phyloP scores from a whole-genome alignment of 2,797 vertebrate genomes.

The Epinephelus malabaricus region DNA sequence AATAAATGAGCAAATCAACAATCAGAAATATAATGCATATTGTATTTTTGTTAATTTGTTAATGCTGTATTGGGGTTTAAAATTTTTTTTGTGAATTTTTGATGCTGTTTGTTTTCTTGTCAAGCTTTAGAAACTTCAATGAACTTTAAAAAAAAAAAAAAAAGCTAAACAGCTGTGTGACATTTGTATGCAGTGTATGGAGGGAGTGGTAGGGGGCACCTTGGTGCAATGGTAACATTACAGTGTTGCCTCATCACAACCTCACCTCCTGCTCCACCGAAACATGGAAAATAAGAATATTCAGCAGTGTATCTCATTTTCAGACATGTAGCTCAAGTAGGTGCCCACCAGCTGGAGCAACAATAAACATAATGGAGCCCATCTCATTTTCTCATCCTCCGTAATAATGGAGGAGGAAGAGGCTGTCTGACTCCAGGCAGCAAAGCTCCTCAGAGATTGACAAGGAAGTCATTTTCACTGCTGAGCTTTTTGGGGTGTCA shows the following conservation, averaged over 20 bases:
- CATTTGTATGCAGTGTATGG: neutral
- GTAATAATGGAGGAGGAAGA: constrained; percentile 47
- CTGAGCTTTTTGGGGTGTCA: constrained; percentile 61
- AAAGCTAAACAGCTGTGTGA: neutral
- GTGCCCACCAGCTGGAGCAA: constrained; percentile 57
- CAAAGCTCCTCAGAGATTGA: constrained; percentile 49
- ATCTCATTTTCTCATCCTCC: constrained; percentile 54
- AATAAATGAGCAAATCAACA: neutral
- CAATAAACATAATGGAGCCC: constrained; percentile 67
- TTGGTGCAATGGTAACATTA: neutral
- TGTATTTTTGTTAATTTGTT: neutral
- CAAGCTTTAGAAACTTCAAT: neutral
- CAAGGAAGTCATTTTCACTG: constrained; percentile 58
- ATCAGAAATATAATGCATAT: neutral
- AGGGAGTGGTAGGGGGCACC: neutral
- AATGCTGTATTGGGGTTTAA: neutral
- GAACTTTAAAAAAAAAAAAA: neutral
- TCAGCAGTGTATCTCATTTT: constrained; percentile 54
- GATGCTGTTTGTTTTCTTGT: neutral
- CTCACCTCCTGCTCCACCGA: constrained; percentile 15
- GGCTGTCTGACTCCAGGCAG: constrained; percentile 54
- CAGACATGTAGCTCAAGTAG: constrained; percentile 46
- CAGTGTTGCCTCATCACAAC: constrained; percentile 7
- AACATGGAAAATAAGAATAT: constrained; percentile 50
- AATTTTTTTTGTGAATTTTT: neutral